Percentiles rank a stretch among this genome's conserved stretches.
These are phyloP conservation scores for Phycodurus eques DNA, from an alignment of 2,113 vertebrate species.

Conservation along the genomic window DNA sequence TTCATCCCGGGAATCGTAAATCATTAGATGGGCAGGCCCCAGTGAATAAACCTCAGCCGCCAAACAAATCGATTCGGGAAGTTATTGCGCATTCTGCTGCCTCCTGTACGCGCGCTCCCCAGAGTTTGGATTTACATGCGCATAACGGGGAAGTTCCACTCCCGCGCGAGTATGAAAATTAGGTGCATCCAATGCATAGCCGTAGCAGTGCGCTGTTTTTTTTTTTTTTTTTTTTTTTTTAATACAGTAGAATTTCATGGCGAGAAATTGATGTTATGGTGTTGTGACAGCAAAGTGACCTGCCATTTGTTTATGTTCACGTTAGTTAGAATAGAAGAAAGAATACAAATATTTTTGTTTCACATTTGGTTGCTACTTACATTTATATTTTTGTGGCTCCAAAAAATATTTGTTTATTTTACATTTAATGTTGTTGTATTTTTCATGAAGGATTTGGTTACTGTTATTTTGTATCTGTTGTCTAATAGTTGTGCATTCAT, in stretches of 20 bases:
- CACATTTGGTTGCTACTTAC: no score
- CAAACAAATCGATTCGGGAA: conserved; percentile 63
- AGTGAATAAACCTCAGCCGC: conserved; percentile 51
- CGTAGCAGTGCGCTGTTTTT: conserved; percentile 20
- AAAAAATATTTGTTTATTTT: no score
- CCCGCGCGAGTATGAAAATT: background rate
- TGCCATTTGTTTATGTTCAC: background rate
- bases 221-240: conserved; percentile 6
- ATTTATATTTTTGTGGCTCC: no score
- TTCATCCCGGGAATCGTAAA: conserved; percentile 68
- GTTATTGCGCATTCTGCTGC: conserved; percentile 58
- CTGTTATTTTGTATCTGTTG: no score
- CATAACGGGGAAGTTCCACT: conserved; percentile 1
- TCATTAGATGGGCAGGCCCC: conserved; percentile 56
- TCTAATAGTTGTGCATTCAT: no score
- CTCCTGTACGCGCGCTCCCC: conserved; percentile 16
- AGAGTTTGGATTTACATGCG: conserved; percentile 54
- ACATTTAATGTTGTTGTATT: no score
- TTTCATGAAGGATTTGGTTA: no score
- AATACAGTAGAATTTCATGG: background rate
- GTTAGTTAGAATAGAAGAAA: background rate
- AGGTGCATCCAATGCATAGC: conserved; percentile 22
- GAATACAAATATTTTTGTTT: no score
- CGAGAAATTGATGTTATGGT: background rate
- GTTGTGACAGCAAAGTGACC: background rate